Evolutionary conservation across 2,888 invertebrate genomes (phyloP), one percentile per base, ranked within the genome.

Genomic region (Melangyna quadrimaculata): DNA sequence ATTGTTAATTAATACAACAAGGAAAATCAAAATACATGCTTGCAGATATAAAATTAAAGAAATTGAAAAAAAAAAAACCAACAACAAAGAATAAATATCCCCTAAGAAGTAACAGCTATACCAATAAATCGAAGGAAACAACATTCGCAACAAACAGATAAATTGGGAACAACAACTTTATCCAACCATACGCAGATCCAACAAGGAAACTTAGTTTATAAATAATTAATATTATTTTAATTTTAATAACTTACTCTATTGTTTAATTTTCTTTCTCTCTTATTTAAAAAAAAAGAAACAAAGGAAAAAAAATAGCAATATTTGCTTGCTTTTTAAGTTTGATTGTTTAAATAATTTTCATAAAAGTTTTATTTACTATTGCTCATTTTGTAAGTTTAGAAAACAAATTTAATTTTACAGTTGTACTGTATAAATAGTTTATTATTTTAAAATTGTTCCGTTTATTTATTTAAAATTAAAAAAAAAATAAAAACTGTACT

Each of bases 1-100:
- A 92, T 91, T 92, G 91, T 92, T 92, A 91, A 92, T 90, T 90
- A 90, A 90, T 84, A 78, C 35, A 86, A 70, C 35, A 69, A 72
- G 37, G 14, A 77, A 70, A 65, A 70, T 35, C 65, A 77, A 72
- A 35, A 37, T 17, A 45, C 78, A 65, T 40, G 53, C 55, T 22
- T 45, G 65, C 45, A 29, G 63, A 45, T 29, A 29, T 63, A 53
- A 53, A 27, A 55, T 55, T 55, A 71, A 61, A 5, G 3, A 43
- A 27, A 27, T 27, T 27, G 55, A 71, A 32, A 65, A 17, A 12
- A 22, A 67, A 61, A 51, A 78, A 9, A 32, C 19, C 59, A 63
- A 40, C 37, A 55, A 65, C 24, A 72, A 72, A 55, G 12, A 35
- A 35, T 10, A 14, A 43, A 17, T 10, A 63, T 51, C 63, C 82